A percentile compares a stretch with the other conserved stretches of the same genome.
Conservation (phyloP, 2,888 invertebrate species). For the Omphaloscelis lunosa region DNA sequence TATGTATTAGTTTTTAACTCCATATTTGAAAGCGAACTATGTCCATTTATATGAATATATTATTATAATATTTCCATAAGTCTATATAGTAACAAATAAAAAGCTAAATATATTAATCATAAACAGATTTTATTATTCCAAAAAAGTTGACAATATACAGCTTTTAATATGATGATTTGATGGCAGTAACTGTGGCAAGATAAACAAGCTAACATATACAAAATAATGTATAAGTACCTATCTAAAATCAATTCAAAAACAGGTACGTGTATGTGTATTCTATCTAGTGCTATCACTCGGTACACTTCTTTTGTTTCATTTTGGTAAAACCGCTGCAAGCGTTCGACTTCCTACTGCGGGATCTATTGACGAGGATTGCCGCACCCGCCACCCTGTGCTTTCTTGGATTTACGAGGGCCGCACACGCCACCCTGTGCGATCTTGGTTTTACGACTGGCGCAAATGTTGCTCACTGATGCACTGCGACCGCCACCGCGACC, state of each 20-base stretch:
- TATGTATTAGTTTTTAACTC: constrained; percentile 80
- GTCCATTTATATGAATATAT: constrained; percentile 85
- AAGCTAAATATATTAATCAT: constrained; percentile 85
- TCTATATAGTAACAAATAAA: constrained; percentile 77
- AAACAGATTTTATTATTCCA: constrained; percentile 87
- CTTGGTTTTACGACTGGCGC: neutral
- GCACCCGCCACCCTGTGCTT: neutral
- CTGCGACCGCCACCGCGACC: too few relatives aligned
- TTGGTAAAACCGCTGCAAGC: neutral
- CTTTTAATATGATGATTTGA: constrained; percentile 55
- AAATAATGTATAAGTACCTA: neutral
- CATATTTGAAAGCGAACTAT: constrained; percentile 82
- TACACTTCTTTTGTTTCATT: constrained; percentile 13
- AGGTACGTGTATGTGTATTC: neutral
- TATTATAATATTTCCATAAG: constrained; percentile 84
- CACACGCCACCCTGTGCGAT: too few relatives aligned
- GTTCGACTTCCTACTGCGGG: neutral
- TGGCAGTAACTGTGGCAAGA: constrained; percentile 1
- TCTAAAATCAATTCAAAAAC: constrained; percentile 7
- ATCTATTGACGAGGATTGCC: neutral
- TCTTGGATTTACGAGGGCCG: too few relatives aligned
- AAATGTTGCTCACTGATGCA: neutral
- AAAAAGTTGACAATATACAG: constrained; percentile 73
- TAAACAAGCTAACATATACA: neutral
- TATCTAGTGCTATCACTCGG: neutral